Conservation (phyloP, 2,888 invertebrate genomes). For the Papilio elwesi region DNA sequence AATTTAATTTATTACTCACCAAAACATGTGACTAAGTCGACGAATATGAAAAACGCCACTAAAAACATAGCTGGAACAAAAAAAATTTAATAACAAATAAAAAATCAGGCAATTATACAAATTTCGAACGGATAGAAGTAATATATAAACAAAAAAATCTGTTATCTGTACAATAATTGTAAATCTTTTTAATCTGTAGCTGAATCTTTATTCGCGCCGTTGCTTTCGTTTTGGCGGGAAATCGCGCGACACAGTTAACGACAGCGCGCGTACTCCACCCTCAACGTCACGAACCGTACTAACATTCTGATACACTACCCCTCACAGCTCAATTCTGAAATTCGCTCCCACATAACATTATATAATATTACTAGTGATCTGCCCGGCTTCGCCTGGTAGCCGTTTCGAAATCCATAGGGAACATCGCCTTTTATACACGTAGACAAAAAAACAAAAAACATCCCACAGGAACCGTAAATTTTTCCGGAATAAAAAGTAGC, state of each 20-base stretch:
- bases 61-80: slow-evolving; percentile 71
- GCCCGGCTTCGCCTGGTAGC: too few species aligned
- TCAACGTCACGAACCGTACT: slow-evolving; percentile 57
- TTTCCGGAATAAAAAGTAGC: too few species aligned
- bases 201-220: slow-evolving; percentile 50
- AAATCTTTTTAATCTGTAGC: slow-evolving; percentile 10
- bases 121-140: background rate
- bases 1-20: slow-evolving; percentile 63
- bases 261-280: slow-evolving; percentile 61
- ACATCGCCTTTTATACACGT: too few species aligned
- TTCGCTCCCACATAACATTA: too few species aligned
- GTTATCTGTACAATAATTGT: background rate
- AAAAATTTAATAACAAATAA: slow-evolving; percentile 37
- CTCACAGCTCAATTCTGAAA: background rate
- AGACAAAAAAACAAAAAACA: too few species aligned
- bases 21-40: slow-evolving; percentile 65
- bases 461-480: too few species aligned
- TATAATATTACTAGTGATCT: too few species aligned
- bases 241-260: slow-evolving; percentile 46
- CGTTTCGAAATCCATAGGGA: too few species aligned
- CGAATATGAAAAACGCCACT: slow-evolving; percentile 68
- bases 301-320: slow-evolving; percentile 38
- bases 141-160: slow-evolving; percentile 29
- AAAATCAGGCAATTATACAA: background rate
- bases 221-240: slow-evolving; percentile 74